Conservation (phyloP, 2,888 invertebrate genomes). For the Conops quadrifasciatus region DNA sequence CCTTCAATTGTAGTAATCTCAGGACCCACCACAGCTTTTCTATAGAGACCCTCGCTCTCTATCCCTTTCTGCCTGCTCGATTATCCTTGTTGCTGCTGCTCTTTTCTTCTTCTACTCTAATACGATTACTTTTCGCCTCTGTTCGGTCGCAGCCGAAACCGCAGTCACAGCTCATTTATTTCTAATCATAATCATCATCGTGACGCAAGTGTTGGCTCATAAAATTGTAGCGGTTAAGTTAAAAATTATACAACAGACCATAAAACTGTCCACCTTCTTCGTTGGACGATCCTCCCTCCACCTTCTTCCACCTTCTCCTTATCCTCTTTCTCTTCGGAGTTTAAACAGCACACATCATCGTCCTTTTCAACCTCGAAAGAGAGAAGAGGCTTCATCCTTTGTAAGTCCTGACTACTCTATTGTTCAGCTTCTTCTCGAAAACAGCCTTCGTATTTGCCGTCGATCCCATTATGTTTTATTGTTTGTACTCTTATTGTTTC, state of each 20-base stretch:
- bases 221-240: background rate
- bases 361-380: background rate
- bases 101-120: background rate
- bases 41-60: background rate
- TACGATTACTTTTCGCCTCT: background rate
- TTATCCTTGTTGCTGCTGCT: background rate
- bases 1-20: background rate
- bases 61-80: background rate
- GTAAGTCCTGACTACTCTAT: background rate
- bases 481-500: background rate
- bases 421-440: background rate
- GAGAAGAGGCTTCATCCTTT: too few species aligned
- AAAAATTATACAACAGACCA: slow-evolving; percentile 26
- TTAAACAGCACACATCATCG: background rate
- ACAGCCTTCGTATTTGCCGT: background rate
- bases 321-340: background rate
- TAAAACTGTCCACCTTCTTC: slow-evolving; percentile 30
- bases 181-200: background rate
- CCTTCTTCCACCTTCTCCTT: background rate
- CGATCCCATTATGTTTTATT: background rate
- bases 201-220: slow-evolving; percentile 17
- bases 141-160: background rate
- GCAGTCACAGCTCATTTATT: slow-evolving; percentile 12
- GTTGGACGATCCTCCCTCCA: background rate
- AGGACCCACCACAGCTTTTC: slow-evolving; percentile 5